phyloP scores from a whole-genome alignment of 1,140 invertebrate genomes.

The Panulirus ornatus region DNA sequence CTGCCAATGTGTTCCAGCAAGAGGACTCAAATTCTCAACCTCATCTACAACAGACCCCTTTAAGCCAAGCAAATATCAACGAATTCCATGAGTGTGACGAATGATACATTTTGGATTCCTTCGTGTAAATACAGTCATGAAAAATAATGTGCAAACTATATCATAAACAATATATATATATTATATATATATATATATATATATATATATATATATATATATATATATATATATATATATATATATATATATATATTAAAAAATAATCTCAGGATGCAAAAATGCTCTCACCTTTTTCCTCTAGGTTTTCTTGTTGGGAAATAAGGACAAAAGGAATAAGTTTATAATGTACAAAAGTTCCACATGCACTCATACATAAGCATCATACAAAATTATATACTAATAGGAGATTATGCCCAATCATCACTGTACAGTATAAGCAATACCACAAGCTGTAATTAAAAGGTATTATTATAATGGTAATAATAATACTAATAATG shows the following conservation, averaged over 20 bases:
- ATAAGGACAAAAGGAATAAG: conserved; percentile 33
- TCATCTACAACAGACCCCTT: too few species aligned
- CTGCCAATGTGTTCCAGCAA: too few species aligned
- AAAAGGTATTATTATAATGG: neutral
- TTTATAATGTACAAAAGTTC: conserved; percentile 16
- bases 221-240: too few species aligned
- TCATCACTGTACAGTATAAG: neutral
- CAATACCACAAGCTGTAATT: neutral
- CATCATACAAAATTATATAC: conserved; percentile 4
- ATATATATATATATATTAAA: too few species aligned
- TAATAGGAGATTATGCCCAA: conserved; percentile 19
- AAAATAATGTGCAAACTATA: neutral
- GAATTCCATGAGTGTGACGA: too few species aligned
- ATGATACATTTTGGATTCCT: neutral
- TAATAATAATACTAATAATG: neutral
- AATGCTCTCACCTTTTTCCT: conserved; percentile 34
- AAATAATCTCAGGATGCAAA: conserved; percentile 19
- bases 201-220: too few species aligned
- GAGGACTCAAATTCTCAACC: too few species aligned
- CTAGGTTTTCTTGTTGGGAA: conserved; percentile 30
- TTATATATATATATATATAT: too few species aligned
- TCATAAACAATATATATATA: too few species aligned
- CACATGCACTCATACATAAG: conserved; percentile 28
- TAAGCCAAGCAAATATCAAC: too few species aligned
- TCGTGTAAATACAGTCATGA: neutral